A percentile compares a stretch with the other conserved stretches of the same genome.
These are phyloP conservation scores for Apotomis betuletana DNA, from an alignment of 2,888 invertebrate genomes.

Conservation along the genomic window DNA sequence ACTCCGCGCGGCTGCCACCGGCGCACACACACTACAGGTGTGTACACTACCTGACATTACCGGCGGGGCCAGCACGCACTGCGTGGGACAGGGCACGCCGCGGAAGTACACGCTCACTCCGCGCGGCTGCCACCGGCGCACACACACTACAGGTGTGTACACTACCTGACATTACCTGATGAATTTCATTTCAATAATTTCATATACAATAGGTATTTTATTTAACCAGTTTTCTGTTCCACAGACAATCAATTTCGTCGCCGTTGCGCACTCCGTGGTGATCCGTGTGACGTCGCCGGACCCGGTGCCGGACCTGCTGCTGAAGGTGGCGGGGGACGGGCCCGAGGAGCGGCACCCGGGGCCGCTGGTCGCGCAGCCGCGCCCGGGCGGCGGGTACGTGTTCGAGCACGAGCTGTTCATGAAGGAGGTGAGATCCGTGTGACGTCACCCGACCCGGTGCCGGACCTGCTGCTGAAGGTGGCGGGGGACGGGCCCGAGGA, in stretches of 20 bases:
- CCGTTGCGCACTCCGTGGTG: slow-evolving; percentile 83
- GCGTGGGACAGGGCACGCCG: slow-evolving; percentile 85
- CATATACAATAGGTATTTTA: too few species aligned
- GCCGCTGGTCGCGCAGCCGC: slow-evolving; percentile 49
- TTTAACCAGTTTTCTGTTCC: slow-evolving; percentile 38
- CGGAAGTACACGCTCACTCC: slow-evolving; percentile 88
- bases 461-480: too few species aligned
- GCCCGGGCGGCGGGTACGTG: slow-evolving; percentile 56
- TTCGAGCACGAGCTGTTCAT: slow-evolving; percentile 72
- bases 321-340: slow-evolving; percentile 62
- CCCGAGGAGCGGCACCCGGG: slow-evolving; percentile 47
- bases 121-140: slow-evolving; percentile 88
- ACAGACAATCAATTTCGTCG: slow-evolving; percentile 79
- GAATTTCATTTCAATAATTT: too few species aligned
- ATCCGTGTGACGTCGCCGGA: slow-evolving; percentile 77
- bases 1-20: slow-evolving; percentile 91
- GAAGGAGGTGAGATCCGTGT: slow-evolving; percentile 51
- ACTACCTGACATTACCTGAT: too few species aligned
- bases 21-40: slow-evolving; percentile 49
- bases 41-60: slow-evolving; percentile 60
- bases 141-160: slow-evolving; percentile 49
- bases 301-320: slow-evolving; percentile 69
- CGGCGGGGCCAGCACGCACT: slow-evolving; percentile 88
- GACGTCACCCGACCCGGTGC: too few species aligned
- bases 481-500: too few species aligned